Percentiles rank a stretch among this genome's conserved stretches.
Evolutionary conservation across 2,797 vertebrate species (phyloP).

Genomic region (Anguilla megastoma): DNA sequence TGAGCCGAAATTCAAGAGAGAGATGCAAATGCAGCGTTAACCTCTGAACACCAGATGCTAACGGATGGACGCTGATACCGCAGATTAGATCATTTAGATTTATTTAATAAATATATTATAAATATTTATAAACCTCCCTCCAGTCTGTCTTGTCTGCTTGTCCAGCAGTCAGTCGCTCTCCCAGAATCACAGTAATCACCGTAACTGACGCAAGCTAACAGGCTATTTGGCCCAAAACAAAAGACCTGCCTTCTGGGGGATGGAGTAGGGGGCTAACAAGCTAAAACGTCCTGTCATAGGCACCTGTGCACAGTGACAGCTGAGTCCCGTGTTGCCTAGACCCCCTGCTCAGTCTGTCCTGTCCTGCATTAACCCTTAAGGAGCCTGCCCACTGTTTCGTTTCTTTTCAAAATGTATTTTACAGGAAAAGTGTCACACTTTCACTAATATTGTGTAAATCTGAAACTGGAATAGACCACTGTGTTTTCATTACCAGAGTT

Average conservation of each 20-base stretch:
- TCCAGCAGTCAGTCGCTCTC: not conserved
- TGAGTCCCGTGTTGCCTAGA: slow-evolving; percentile 65
- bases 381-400: slow-evolving; percentile 24
- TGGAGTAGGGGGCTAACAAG: slow-evolving; percentile 24
- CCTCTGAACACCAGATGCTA: slow-evolving; percentile 27
- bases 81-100: not conserved
- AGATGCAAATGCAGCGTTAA: not conserved
- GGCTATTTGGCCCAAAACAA: slow-evolving; percentile 50
- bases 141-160: slow-evolving; percentile 23
- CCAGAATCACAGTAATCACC: not conserved
- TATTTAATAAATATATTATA: too few species aligned
- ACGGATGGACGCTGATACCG: not conserved
- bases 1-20: slow-evolving; percentile 38
- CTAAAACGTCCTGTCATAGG: slow-evolving; percentile 51
- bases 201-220: not conserved
- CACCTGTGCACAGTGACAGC: slow-evolving; percentile 53
- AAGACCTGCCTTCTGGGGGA: slow-evolving; percentile 36
- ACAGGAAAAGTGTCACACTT: not conserved
- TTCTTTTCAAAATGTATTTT: not conserved
- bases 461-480: not conserved
- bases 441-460: not conserved
- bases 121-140: too few species aligned
- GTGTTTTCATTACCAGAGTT: not conserved
- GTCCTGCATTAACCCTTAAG: slow-evolving; percentile 39
- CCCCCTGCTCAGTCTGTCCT: slow-evolving; percentile 58